Base-by-base conservation (phyloP, 1,140 invertebrate genomes). In the Trichonephila clavipes region DNA sequence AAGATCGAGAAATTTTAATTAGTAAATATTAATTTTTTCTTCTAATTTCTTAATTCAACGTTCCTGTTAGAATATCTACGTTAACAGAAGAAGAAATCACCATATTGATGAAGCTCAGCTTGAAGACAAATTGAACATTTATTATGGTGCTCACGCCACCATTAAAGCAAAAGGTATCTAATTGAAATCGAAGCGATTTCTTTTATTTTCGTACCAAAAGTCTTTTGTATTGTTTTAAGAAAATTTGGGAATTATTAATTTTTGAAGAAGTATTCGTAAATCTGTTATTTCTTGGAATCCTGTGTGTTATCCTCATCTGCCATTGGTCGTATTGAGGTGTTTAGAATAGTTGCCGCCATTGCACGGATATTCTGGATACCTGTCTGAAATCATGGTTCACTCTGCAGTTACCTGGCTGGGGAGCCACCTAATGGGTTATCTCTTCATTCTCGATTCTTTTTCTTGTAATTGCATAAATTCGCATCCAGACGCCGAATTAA, bases 171-270 rank as follows among this genome's bases (percentile, higher is more conserved):
- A n/a, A 89, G 88, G 88, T 89, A 89, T 89, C 34, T 72, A 72
- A 66, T 51, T 64, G 66, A 89, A 89, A 89, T 89, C 66, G 88
- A 72, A 72, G 66, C 34, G 34, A 77, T 89, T 89, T 89, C 88
- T 89, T 89, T 89, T 89, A 89, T 89, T 72, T 89, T 21, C 72
- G 66, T 89, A 69, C 88, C 64, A 44, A 89, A 89, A 89, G 88
- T 89, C 40, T 72, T 89, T 89, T 89, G 44, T 89, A 72, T 89
- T 89, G 66, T 89, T 19, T 89, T 88, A 88, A 88, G 86, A 64
- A 88, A 58, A n/a, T 58, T 59, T 58, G 19, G 83, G 51, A 58
- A 24, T 40, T 81, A 81, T 18, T 85, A 40, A 64, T 88, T 62
- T 58, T 88, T 85, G 61, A 88, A 88, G 86, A 64, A 88, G 64